Base-by-base conservation (phyloP, 1,140 invertebrate genomes). In the Bombyx mori region DNA sequence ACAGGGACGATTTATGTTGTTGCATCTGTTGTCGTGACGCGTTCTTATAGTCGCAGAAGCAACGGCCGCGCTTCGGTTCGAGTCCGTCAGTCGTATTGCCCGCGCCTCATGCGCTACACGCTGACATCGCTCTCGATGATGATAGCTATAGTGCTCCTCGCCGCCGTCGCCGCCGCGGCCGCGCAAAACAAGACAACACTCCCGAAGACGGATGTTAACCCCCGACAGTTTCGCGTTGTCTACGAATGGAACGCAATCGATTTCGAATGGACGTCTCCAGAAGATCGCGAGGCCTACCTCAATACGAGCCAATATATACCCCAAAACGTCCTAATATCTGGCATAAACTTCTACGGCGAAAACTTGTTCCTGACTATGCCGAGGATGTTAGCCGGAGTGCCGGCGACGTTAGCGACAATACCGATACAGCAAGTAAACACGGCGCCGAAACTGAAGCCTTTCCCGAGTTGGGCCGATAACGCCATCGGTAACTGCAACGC, bases 391-490 rank as follows among this genome's bases (percentile, higher is more conserved):
- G 70, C 76, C 43, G 92, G 92, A 3, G 91, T 93, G 4, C 93
- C 93, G 8, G 91, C 91, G 4, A 93, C 92, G 0, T 77, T 94
- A 6, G 90, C 87, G 0, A 88, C 89, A 9, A 90, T 93, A n/a
- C 82, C 90, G 3, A 86, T 88, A 73, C 52, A 78, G 0, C 88
- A 89, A 12, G 81, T 75, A 9, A 76, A 88, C 18, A 91, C 91
- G 0, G 89, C 91, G 7, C 92, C 91, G 0, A 86, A 88, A 42
- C 62, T 94, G 8, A 82, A 88, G 10, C 90, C 93, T 2, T 94
- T 90, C 69, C 93, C 93, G 9, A 90, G 79, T 58, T 94, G 92
- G 93, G 81, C 80, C 0, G 90, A 90, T 80, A 93, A 94, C 71
- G 79, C 82, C 6, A 54, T 92, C 9, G 90, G 89, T 0, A 77